Evolutionary conservation across 2,888 invertebrate species (phyloP), one percentile per base, ranked within the genome.

Genomic region (Agonopterix arenella): DNA sequence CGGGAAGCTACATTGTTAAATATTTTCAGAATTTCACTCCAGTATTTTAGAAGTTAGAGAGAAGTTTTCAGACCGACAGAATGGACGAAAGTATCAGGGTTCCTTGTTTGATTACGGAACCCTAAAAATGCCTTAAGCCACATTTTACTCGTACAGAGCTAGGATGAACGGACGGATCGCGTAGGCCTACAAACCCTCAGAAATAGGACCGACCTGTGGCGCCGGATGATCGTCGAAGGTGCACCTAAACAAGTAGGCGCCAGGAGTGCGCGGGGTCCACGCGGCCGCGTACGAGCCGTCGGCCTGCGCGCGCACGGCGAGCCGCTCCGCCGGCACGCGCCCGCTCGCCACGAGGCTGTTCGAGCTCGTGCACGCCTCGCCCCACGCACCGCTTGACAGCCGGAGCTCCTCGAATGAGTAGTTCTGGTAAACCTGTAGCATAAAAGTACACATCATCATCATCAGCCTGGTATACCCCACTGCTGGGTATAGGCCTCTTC

Each of bases 391-490:
- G 54, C 86, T 83, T 11, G 90, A 85, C 41, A 85, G 77, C 37
- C 98, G 93, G 43, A 99, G 81, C 81, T 99, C 99, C 83, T 99
- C 99, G 79, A 98, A 98, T 0, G 98, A 98, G 72, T 95, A 98
- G 74, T 96, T 95, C 68, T 96, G 95, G 80, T 95, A 98, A 0
- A 93, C 93, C 93, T 96, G 84, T 9, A 73, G 68, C 56, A 52
- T 1, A n/a, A n/a, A 40, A 40, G n/a, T 40, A 40, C 3, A 40
- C 10, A n/a, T 40, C 38, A 38, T 38, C 37, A 10, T 37, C 37
- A 10, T 37, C 8, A 37, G 1, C 37, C 2, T 2, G 13, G 13
- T 13, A 13, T 2, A 13, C 13, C 13, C 13, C 13, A 13, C 13
- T 13, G 13, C 13, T 13, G 2, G 13, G 13, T 13, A 13, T 13